Evolutionary conservation across 2,113 vertebrate genomes (phyloP).

Genomic region (Callipepla californica): DNA sequence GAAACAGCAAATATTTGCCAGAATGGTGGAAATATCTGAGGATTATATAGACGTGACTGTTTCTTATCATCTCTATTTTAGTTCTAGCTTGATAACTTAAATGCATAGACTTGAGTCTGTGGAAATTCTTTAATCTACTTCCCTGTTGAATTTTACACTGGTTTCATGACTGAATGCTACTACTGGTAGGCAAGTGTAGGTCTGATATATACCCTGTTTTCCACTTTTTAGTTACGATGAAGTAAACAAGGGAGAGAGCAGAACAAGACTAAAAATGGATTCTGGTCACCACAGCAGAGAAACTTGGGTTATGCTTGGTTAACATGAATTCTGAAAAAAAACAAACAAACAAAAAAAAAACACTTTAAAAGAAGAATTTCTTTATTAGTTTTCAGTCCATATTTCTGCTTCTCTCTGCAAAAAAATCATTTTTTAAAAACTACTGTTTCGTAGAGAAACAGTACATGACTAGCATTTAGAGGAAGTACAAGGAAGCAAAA

Average conservation of each 20-base stretch:
- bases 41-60: constrained; percentile 55
- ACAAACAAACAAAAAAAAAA: not conserved
- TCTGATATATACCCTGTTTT: not conserved
- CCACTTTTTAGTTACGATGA: not conserved
- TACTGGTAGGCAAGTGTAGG: not conserved
- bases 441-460: not conserved
- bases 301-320: not conserved
- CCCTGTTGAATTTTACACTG: constrained; percentile 20
- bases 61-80: constrained; percentile 24
- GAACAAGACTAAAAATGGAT: not conserved
- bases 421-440: not conserved
- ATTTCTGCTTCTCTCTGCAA: not conserved
- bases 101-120: not conserved
- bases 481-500: not conserved
- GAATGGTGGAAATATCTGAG: constrained; percentile 39
- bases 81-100: constrained; percentile 49
- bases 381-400: not conserved
- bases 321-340: not conserved
- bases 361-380: not conserved
- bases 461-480: not conserved
- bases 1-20: constrained; percentile 53
- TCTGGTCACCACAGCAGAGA: not conserved
- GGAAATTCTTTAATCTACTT: constrained; percentile 32
- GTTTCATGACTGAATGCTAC: constrained; percentile 7
- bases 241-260: not conserved